A percentile compares a stretch with the other conserved stretches of the same genome.
Evolutionary conservation across 2,113 vertebrate species (phyloP).

Genomic region (Bothrops jararaca): DNA sequence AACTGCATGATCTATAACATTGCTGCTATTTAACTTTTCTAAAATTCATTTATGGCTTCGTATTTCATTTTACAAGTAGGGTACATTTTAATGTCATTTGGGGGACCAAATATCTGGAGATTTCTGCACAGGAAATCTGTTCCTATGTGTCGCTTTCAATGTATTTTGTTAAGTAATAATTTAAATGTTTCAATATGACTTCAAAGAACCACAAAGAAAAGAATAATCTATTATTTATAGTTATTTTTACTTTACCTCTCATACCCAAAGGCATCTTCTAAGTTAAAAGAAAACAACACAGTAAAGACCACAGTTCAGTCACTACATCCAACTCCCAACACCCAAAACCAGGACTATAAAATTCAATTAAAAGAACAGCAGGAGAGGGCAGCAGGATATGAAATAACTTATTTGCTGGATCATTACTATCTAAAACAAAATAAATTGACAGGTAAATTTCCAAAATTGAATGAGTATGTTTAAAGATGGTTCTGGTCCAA

Average conservation of each 20-base stretch:
- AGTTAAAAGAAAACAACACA: not conserved
- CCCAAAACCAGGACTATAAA: not conserved
- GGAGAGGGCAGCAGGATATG: not conserved
- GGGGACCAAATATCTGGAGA: not conserved
- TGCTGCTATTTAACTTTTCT: not conserved
- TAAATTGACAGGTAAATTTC: not conserved
- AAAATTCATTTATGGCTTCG: not conserved
- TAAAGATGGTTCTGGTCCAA: not conserved
- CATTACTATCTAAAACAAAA: not conserved
- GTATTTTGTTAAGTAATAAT: not conserved
- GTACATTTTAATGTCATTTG: not conserved
- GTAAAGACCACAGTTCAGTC: not conserved
- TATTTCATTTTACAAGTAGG: not conserved
- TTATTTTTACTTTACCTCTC: not conserved
- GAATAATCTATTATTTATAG: not conserved
- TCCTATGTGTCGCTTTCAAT: not conserved
- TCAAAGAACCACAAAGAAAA: not conserved
- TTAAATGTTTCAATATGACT: not conserved
- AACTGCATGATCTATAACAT: not conserved
- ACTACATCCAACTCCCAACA: not conserved
- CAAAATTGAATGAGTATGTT: not conserved
- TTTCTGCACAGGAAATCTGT: not conserved
- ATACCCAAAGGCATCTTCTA: not conserved
- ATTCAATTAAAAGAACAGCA: conserved; percentile 9
- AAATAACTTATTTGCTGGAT: not conserved